These are phyloP conservation scores for Bos javanicus DNA, from an alignment of 2,113 vertebrate species.

Conservation along the genomic window DNA sequence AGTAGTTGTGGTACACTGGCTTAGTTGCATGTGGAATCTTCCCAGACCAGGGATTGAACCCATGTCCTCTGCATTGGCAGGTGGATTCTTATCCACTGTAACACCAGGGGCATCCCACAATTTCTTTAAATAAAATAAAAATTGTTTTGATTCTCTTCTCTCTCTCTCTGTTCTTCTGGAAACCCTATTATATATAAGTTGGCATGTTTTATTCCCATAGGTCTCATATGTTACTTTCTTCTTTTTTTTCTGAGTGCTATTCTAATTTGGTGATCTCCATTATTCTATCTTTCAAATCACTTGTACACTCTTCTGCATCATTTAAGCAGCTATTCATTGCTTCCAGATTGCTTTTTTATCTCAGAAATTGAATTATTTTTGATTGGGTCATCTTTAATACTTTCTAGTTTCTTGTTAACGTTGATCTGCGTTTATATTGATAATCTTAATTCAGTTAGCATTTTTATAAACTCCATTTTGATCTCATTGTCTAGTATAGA, in stretches of 20 bases:
- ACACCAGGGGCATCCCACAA: background rate
- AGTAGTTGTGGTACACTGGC: background rate
- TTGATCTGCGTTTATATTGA: background rate
- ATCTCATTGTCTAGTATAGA: background rate
- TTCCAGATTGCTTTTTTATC: background rate
- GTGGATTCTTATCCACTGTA: background rate
- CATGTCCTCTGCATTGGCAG: background rate
- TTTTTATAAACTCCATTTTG: background rate
- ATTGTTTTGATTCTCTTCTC: background rate
- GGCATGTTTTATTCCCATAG: background rate
- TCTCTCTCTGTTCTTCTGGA: background rate
- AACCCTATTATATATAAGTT: background rate
- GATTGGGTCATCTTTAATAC: background rate
- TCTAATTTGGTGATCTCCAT: background rate
- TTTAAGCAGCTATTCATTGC: background rate
- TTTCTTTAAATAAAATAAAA: background rate
- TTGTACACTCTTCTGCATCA: background rate
- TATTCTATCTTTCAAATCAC: background rate
- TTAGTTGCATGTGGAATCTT: background rate
- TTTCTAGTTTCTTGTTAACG: background rate
- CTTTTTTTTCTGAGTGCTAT: background rate
- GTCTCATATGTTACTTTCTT: background rate
- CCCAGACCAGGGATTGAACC: background rate
- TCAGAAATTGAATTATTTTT: background rate
- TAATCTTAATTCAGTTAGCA: background rate